Evolutionary conservation across 2,797 vertebrate species (phyloP), one percentile per base, ranked within the genome.

Genomic region (Peromyscus eremicus): DNA sequence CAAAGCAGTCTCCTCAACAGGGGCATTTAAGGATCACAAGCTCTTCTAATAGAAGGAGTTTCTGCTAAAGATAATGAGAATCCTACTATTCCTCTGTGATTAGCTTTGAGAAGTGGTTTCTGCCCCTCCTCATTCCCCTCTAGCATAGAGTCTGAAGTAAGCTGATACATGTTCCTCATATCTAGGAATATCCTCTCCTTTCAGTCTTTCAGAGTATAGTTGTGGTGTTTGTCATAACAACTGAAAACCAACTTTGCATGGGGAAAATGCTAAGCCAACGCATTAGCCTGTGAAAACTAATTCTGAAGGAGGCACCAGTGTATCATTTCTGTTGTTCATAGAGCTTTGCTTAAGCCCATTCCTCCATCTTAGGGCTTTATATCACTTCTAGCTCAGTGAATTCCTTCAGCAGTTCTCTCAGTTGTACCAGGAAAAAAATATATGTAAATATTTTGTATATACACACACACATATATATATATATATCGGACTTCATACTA

Each of bases 131-230:
- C 17, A 32, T n/a, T 75, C 2, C 27, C 9, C 3, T 37, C 32
- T 73, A 68, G 3, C 46, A 75, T 55, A 91, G 91, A 94, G 16
- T 83, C 80, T 43, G 25, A 93, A 88, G 23, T n/a, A 70, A 82
- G 34, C 5, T 2, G 1, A n/a, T 66, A 13, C 11, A 23, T 57
- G 76, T 77, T 55, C 34, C 43, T 73, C 55, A 81, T 12, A 2
- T 34, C 40, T 43, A 0, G 14, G 9, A 6, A 77, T 60, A 66
- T 40, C 29, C 43, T 60, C 6, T 66, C 55, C 52, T 81, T 49
- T 23, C 40, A 49, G 19, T 71, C 19, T 32, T 84, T 68, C 12
- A 40, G 23, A 10, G 5, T n/a, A 55, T 34, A 68, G 1, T 62
- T 86, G 46, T 3, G 11, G 55, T 77, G n/a, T 70, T 82, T 80